phyloP scores from a whole-genome alignment of 2,797 vertebrate species.

The Gallinago solitaria region DNA sequence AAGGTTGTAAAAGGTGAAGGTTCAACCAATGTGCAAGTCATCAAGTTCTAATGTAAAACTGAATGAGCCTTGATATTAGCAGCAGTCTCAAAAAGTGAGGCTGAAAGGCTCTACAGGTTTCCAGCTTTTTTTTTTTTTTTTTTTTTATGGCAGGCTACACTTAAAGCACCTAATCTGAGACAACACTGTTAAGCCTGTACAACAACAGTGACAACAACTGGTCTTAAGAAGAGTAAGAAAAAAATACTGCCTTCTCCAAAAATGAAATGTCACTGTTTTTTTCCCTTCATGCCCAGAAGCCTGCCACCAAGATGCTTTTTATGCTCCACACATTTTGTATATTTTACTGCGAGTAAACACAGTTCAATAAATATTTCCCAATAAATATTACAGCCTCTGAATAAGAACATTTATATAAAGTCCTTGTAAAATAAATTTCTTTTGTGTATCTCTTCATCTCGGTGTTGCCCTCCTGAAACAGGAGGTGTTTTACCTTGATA shows the following conservation, averaged over 20 bases:
- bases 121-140: conserved; percentile 37
- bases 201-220: conserved; percentile 18
- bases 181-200: neutral
- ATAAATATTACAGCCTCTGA: neutral
- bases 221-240: neutral
- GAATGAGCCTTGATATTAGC: conserved; percentile 80
- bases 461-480: neutral
- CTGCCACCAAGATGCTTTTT: neutral
- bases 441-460: neutral
- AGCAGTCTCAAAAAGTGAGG: conserved; percentile 62
- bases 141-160: conserved; percentile 44
- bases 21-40: conserved; percentile 78
- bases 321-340: neutral
- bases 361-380: neutral
- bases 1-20: conserved; percentile 81
- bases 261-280: neutral
- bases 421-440: neutral
- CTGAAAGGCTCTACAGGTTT: conserved; percentile 58
- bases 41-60: conserved; percentile 81
- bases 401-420: neutral
- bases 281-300: neutral
- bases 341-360: neutral
- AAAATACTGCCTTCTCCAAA: neutral
- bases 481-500: neutral
- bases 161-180: conserved; percentile 39